Conservation (phyloP, 2,113 vertebrate genomes). For the Cyanoramphus novaezelandiae region DNA sequence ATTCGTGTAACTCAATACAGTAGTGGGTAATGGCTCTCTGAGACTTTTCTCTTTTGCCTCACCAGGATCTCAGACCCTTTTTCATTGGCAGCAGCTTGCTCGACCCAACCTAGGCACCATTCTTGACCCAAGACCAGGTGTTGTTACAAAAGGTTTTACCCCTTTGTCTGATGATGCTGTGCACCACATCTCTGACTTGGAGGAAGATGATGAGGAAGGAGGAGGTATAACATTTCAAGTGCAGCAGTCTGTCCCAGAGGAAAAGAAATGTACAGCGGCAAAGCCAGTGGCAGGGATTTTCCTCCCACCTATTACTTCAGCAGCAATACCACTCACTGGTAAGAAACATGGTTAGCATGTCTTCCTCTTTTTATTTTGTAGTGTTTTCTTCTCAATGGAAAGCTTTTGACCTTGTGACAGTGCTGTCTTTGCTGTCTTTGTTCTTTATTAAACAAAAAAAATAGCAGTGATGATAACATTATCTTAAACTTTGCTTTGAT, state of each 20-base stretch:
- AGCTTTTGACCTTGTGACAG: not conserved
- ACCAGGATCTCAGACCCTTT: conserved; percentile 93
- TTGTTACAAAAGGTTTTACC: conserved; percentile 94
- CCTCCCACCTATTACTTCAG: conserved; percentile 69
- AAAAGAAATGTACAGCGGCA: conserved; percentile 62
- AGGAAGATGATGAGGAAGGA: conserved; percentile 89
- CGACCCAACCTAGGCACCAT: conserved; percentile 94
- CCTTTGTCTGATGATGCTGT: conserved; percentile 80
- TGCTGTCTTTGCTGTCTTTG: not conserved
- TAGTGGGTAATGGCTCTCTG: not conserved
- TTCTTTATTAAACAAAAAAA: not conserved
- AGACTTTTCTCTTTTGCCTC: not conserved
- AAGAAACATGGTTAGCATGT: not conserved
- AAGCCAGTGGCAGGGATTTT: conserved; percentile 67
- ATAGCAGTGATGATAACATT: not conserved
- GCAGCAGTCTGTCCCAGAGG: conserved; percentile 71
- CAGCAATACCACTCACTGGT: conserved; percentile 73
- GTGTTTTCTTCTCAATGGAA: not conserved
- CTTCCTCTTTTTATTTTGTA: not conserved
- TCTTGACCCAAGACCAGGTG: conserved; percentile 92
- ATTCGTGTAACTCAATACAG: not conserved
- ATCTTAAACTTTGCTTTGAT: not conserved
- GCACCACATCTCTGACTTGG: conserved; percentile 89
- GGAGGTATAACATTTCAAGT: conserved; percentile 90
- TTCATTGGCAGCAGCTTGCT: conserved; percentile 98